Conservation (phyloP, 2,888 invertebrate genomes). For the Dasysyrphus tricinctus region DNA sequence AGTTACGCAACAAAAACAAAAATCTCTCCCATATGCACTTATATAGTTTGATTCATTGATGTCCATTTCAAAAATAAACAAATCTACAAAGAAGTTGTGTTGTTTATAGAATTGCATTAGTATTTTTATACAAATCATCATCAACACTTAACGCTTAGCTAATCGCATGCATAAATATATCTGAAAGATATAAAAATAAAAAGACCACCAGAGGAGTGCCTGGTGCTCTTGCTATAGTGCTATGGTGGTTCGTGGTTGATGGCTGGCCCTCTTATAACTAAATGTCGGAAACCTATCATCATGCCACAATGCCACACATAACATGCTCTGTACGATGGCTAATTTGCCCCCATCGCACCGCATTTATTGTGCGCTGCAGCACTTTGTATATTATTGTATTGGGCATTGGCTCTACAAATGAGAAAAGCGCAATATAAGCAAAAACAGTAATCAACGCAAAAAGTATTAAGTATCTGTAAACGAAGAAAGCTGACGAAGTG, state of each 20-base stretch:
- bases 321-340: constrained; percentile 29
- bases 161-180: constrained; percentile 25
- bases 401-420: constrained; percentile 2
- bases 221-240: background rate
- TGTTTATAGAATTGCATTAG: constrained; percentile 12
- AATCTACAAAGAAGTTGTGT: background rate
- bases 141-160: constrained; percentile 22
- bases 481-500: constrained; percentile 70
- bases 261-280: constrained; percentile 35
- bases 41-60: constrained; percentile 1
- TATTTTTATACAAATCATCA: constrained; percentile 12
- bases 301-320: constrained; percentile 32
- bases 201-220: constrained; percentile 31
- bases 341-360: constrained; percentile 11
- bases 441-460: constrained; percentile 57
- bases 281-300: constrained; percentile 41
- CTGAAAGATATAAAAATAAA: constrained; percentile 27
- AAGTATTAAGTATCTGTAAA: constrained; percentile 58
- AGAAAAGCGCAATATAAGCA: constrained; percentile 66
- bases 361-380: constrained; percentile 25
- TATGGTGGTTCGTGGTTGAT: background rate
- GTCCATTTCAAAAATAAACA: background rate
- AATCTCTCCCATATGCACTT: background rate
- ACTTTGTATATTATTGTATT: background rate
- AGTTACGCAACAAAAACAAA: background rate